phyloP scores from a whole-genome alignment of 2,888 invertebrate genomes.

The Malachius bipustulatus region DNA sequence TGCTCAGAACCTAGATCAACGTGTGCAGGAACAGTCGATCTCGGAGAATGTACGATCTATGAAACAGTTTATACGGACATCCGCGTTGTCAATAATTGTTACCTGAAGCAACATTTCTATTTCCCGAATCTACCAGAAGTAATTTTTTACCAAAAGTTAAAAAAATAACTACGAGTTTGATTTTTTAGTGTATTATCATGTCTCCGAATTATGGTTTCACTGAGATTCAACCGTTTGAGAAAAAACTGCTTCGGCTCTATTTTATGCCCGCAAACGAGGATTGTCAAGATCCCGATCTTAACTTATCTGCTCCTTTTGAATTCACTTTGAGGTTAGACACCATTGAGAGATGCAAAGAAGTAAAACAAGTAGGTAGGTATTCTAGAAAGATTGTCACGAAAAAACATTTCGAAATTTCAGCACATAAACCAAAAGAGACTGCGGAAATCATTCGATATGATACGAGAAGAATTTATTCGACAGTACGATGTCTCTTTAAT shows the following conservation, averaged over 20 bases:
- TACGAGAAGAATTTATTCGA: no score
- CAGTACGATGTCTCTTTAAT: no score
- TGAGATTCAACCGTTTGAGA: not conserved
- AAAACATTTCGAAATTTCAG: no score
- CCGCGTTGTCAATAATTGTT: not conserved
- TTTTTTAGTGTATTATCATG: slow-evolving; percentile 1
- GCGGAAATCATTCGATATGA: no score
- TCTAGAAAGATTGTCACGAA: no score
- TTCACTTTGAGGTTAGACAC: no score
- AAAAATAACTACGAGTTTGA: not conserved
- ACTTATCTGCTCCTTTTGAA: no score
- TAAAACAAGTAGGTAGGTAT: no score
- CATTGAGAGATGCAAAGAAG: no score
- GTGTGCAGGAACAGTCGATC: not conserved
- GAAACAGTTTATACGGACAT: slow-evolving; percentile 1
- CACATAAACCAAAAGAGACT: no score
- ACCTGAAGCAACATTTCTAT: not conserved
- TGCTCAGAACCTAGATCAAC: no score
- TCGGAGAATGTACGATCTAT: not conserved
- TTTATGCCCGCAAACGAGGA: not conserved
- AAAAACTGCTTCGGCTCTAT: not conserved
- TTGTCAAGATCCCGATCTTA: no score
- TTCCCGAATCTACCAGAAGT: not conserved
- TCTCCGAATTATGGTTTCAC: not conserved
- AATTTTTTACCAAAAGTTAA: not conserved